Base-by-base conservation (phyloP, 2,888 invertebrate species). In the Leistus spinibarbis region DNA sequence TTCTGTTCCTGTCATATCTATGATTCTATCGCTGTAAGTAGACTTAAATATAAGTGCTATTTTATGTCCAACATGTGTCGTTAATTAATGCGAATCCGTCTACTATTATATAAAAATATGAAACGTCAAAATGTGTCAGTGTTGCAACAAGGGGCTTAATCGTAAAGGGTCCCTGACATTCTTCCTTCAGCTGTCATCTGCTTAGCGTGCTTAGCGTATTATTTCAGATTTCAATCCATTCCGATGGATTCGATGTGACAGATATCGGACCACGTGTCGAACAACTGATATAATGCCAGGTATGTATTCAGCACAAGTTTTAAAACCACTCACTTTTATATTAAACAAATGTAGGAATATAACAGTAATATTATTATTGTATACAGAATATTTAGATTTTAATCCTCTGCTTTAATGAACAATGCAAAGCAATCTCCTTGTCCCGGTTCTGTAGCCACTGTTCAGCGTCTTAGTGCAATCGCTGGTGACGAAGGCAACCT, bases 111-210 rank as follows among this genome's bases (percentile, higher is more conserved):
- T 20, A 66, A 66, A 40, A 66, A 66, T 66, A 66, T 40, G n/a
- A 40, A 17, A 3, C 19, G 66, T 66, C 66, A 66, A 40, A 40
- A 66, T 66, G 16, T 57, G 68, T 69, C 68, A 69, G 68, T n/a
- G 57, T 54, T 69, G 24, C 24, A 54, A 69, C 56, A 40, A 69
- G 56, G 54, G 68, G n/a, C 24, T 27, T 69, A 69, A 69, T 69
- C 69, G 24, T 57, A 23, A 69, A 16, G 40, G 69, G 57, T 27
- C 62, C 60, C 27, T 69, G 69, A 69, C 62, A 69, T 60, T 62
- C 16, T 69, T 57, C 62, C 69, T 60, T 69, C 69, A 69, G 69
- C 69, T 62, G 69, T 69, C 69, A 69, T 69, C 69, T 62, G 69
- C 60, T 60, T 20, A 23, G 20, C 13, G 10, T n/a, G 17, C 57